phyloP scores from a whole-genome alignment of 2,888 invertebrate species.

The Oscheius myriophilus region DNA sequence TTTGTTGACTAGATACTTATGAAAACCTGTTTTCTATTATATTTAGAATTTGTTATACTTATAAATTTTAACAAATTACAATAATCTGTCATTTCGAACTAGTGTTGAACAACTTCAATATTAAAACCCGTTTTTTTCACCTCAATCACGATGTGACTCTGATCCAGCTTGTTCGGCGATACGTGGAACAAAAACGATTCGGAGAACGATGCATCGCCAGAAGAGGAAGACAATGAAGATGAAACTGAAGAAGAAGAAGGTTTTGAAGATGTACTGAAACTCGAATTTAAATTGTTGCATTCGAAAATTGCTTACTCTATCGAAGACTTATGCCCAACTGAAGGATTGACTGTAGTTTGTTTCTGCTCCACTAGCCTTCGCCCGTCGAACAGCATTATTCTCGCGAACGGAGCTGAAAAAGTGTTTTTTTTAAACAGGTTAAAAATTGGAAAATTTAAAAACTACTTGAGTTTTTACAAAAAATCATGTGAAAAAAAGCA shows the following conservation, averaged over 20 bases:
- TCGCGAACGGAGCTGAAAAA: slow-evolving; percentile 58
- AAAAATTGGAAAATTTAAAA: not conserved
- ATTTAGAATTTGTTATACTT: too few species aligned
- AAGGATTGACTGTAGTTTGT: slow-evolving; percentile 61
- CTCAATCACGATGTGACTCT: slow-evolving; percentile 63
- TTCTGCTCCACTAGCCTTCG: slow-evolving; percentile 64
- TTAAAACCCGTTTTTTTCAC: slow-evolving; percentile 27
- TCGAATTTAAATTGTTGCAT: not conserved
- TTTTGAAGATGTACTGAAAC: slow-evolving; percentile 47
- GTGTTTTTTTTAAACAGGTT: not conserved
- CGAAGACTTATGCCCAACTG: slow-evolving; percentile 45
- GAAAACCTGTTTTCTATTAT: too few species aligned
- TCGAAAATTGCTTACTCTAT: slow-evolving; percentile 39
- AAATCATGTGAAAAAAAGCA: too few species aligned
- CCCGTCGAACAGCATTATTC: slow-evolving; percentile 66
- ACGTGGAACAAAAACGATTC: slow-evolving; percentile 66
- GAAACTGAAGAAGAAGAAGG: slow-evolving; percentile 57
- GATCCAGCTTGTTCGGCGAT: slow-evolving; percentile 52
- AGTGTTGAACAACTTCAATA: too few species aligned
- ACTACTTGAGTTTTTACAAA: not conserved
- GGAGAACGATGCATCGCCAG: slow-evolving; percentile 56
- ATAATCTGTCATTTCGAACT: too few species aligned
- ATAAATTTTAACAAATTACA: too few species aligned
- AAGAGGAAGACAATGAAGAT: slow-evolving; percentile 43
- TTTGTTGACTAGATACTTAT: too few species aligned